A percentile compares a stretch with the other conserved stretches of the same genome.
phyloP scores from a whole-genome alignment of 1,140 invertebrate genomes.

The Pantala flavescens region DNA sequence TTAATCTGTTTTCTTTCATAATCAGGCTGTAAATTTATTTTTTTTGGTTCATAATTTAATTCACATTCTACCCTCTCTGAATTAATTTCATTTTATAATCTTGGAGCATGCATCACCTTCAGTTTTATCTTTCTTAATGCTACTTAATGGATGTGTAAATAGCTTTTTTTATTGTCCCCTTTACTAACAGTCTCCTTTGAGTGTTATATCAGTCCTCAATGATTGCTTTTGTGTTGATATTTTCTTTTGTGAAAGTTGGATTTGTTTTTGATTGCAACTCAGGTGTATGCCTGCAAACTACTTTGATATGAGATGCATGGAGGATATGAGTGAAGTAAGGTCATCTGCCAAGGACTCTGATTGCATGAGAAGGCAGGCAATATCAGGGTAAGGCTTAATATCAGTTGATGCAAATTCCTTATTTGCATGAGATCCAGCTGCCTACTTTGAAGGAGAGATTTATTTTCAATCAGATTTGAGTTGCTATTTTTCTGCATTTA shows the following conservation, averaged over 20 bases:
- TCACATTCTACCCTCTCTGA: neutral
- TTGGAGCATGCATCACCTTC: neutral
- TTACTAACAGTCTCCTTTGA: neutral
- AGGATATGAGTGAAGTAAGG: conserved; percentile 6
- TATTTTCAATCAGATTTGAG: no score
- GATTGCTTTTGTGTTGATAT: neutral
- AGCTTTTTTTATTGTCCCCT: neutral
- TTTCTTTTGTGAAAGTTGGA: neutral
- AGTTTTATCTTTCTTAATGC: neutral
- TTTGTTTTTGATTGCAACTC: conserved; percentile 7
- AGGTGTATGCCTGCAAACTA: conserved; percentile 4
- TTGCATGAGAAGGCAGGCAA: conserved; percentile 7
- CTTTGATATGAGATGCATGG: conserved; percentile 9
- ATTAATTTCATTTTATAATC: neutral
- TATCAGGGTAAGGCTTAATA: neutral
- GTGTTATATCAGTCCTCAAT: neutral
- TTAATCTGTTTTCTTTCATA: no score
- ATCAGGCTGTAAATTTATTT: no score
- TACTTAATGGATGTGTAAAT: neutral
- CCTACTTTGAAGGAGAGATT: no score
- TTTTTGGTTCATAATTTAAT: no score
- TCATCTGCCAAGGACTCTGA: neutral
- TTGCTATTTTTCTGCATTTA: no score
- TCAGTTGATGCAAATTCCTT: neutral
- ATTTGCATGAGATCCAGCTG: no score